phyloP scores from a whole-genome alignment of 2,797 vertebrate species.

The Cacajao melanocephalus region DNA sequence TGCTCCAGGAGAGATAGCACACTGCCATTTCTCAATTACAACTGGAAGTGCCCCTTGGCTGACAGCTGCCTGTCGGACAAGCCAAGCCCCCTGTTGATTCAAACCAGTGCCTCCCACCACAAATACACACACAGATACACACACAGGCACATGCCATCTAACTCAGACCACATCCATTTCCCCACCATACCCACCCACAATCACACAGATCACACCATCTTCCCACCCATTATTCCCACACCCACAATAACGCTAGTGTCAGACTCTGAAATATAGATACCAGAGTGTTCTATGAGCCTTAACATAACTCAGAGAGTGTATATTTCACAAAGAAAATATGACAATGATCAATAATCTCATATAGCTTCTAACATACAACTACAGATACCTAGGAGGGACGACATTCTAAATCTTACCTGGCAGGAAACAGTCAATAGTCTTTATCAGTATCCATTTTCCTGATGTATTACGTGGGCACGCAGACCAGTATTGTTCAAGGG shows the following conservation, averaged over 20 bases:
- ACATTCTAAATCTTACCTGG: neutral
- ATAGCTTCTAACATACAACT: neutral
- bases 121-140: neutral
- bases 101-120: neutral
- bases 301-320: neutral
- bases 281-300: neutral
- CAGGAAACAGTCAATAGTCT: neutral
- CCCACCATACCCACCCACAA: rapidly evolving
- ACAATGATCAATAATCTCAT: neutral
- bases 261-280: neutral
- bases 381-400: neutral
- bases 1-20: slow-evolving; percentile 73
- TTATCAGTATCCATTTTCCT: neutral
- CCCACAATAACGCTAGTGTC: neutral
- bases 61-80: slow-evolving; percentile 79
- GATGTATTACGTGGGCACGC: rapidly evolving
- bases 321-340: neutral
- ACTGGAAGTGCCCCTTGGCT: slow-evolving; percentile 76
- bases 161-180: neutral
- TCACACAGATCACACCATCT: neutral
- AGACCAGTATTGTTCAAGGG: neutral
- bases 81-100: slow-evolving; percentile 33
- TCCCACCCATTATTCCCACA: neutral
- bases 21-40: slow-evolving; percentile 83
- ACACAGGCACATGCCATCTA: neutral